Evolutionary conservation across 2,888 invertebrate species (phyloP).

Genomic region (Volucella bombylans): DNA sequence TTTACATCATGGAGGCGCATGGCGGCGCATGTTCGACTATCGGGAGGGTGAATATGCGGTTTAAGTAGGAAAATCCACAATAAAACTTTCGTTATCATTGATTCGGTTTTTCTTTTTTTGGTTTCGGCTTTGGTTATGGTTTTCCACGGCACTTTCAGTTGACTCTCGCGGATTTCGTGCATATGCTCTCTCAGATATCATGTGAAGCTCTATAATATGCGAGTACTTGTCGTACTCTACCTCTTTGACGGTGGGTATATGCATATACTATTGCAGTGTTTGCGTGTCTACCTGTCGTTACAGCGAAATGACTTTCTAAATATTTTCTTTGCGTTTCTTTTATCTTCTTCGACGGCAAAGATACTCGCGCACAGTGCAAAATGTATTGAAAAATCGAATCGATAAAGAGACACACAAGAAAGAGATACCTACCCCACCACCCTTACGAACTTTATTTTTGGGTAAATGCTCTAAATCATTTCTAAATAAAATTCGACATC

Average conservation of each 20-base stretch:
- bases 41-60: too few species aligned
- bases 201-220: conserved; percentile 49
- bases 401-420: neutral
- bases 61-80: conserved; percentile 49
- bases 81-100: conserved; percentile 68
- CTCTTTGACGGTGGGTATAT: conserved; percentile 37
- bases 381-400: neutral
- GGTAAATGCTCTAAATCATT: conserved; percentile 25
- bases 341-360: neutral
- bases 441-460: neutral
- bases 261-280: conserved; percentile 19
- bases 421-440: neutral
- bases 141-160: conserved; percentile 30
- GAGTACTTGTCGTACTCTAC: neutral
- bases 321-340: conserved; percentile 49
- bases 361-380: too few species aligned
- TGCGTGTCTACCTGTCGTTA: conserved; percentile 66
- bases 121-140: neutral
- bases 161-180: conserved; percentile 19
- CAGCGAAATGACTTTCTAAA: conserved; percentile 64
- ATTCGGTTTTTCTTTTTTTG: conserved; percentile 23
- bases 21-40: neutral
- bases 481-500: conserved; percentile 29
- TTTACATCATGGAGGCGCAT: conserved; percentile 22
- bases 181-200: conserved; percentile 41